Percentiles rank a stretch among this genome's conserved stretches.
Conservation (phyloP, 2,113 vertebrate species). For the Cavia aperea region DNA sequence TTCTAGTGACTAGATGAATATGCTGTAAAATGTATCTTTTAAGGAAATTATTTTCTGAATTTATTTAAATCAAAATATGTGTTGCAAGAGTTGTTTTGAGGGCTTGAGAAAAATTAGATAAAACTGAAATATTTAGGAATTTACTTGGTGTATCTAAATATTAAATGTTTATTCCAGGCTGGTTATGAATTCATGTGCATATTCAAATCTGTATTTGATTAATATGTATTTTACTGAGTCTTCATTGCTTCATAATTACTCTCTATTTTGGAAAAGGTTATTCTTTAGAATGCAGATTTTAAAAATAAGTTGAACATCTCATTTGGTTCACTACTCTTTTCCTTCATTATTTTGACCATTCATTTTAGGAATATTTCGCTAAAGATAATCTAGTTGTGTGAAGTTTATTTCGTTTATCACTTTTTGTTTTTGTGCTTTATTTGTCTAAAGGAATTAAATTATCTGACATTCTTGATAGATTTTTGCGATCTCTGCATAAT, state of each 20-base stretch:
- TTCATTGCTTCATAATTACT: conserved; percentile 34
- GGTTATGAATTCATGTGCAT: conserved; percentile 29
- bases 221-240: conserved; percentile 16
- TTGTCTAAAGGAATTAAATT: background rate
- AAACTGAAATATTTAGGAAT: conserved; percentile 43
- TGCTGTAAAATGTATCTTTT: conserved; percentile 23
- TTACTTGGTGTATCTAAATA: conserved; percentile 39
- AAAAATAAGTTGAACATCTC: conserved; percentile 17
- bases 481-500: background rate
- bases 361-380: conserved; percentile 15
- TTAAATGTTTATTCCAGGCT: conserved; percentile 34
- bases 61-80: conserved; percentile 52
- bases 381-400: background rate
- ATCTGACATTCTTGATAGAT: background rate
- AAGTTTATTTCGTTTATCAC: background rate
- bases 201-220: conserved; percentile 40
- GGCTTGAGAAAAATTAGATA: conserved; percentile 48
- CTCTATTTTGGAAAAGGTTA: background rate
- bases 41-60: conserved; percentile 45
- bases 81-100: conserved; percentile 27
- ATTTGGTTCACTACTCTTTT: conserved; percentile 21
- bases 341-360: conserved; percentile 5
- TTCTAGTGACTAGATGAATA: conserved; percentile 37
- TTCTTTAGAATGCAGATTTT: conserved; percentile 27
- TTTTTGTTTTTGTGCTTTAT: conserved; percentile 6